Base-by-base conservation (phyloP, 2,888 invertebrate species). In the Odontocolon sp. region DNA sequence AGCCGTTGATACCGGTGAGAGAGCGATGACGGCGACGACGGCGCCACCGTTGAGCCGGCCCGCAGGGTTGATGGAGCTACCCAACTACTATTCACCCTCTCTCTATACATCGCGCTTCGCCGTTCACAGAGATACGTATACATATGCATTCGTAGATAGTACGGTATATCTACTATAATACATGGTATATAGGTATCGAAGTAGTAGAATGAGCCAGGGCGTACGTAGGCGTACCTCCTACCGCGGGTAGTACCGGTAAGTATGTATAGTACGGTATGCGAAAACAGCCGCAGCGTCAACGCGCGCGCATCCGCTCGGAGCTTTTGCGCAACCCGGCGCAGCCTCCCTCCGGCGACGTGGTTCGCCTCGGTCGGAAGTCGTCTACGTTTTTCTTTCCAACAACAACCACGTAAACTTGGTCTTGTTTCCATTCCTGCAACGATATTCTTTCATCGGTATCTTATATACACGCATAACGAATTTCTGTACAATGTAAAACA, bases 271-370 rank as follows among this genome's bases (percentile, higher is more conserved):
- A 33, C 54, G 33, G 33, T 31, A 33, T 16, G 54, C 31, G 9
- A 18, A 8, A n/a, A 2, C 2, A 31, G 45, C 23, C 38, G 67
- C 45, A n/a, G 85, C 91, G 91, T 91, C 91, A 91, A 91, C 91
- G 91, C 91, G 91, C 91, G 91, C 91, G 71, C 71, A 64, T 23
- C 33, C 38, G 57, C 67, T 47, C 52, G 45, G 36, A 64, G 64
- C 21, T 31, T 66, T 57, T 21, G 57, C 67, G 57, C 57, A 59
- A 66, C 26, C 28, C 38, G 28, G 90, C 91, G 91, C 91, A 78
- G 69, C 69, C 77, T 72, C 73, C 63, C 74, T 76, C 59, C 64
- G 78, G n/a, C 14, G 31, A 21, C 26, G 28, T 28, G 50, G 52
- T n/a, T 16, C 8, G 31, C 33, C 54, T 52, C 18, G 14, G 31